Conservation (phyloP, 2,113 vertebrate species). For the Triplophysa tibetana region DNA sequence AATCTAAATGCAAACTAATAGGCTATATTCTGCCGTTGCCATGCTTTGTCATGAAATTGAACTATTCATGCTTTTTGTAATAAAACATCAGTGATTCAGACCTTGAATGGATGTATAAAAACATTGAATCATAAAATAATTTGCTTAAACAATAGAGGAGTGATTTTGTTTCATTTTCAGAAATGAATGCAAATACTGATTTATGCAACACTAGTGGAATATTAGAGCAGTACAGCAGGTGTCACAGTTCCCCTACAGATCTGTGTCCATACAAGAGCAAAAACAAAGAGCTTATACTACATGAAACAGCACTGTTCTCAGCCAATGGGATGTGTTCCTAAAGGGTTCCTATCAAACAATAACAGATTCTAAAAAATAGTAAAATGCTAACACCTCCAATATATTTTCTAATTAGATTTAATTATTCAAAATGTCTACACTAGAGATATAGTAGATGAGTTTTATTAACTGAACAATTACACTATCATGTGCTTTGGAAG, state of each 20-base stretch:
- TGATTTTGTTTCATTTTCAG: not conserved
- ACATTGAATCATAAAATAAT: not conserved
- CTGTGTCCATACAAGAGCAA: not conserved
- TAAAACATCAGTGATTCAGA: not conserved
- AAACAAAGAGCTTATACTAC: not conserved
- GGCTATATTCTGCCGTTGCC: not conserved
- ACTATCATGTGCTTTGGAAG: too few relatives aligned
- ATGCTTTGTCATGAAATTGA: constrained; percentile 21
- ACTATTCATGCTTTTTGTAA: constrained; percentile 4
- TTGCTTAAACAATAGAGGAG: not conserved
- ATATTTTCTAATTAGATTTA: not conserved
- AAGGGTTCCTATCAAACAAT: too few relatives aligned
- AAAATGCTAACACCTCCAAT: not conserved
- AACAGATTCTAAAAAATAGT: too few relatives aligned
- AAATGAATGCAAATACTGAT: not conserved
- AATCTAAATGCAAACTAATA: not conserved
- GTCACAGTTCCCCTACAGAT: constrained; percentile 44
- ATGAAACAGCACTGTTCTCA: not conserved
- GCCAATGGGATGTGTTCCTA: too few relatives aligned
- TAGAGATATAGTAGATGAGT: not conserved
- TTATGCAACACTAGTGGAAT: constrained; percentile 4
- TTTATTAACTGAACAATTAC: too few relatives aligned
- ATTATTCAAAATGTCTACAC: not conserved
- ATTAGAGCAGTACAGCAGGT: constrained; percentile 42
- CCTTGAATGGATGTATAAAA: not conserved